These are phyloP conservation scores for Festucalex cinctus DNA, from an alignment of 2,113 vertebrate genomes.

Conservation along the genomic window DNA sequence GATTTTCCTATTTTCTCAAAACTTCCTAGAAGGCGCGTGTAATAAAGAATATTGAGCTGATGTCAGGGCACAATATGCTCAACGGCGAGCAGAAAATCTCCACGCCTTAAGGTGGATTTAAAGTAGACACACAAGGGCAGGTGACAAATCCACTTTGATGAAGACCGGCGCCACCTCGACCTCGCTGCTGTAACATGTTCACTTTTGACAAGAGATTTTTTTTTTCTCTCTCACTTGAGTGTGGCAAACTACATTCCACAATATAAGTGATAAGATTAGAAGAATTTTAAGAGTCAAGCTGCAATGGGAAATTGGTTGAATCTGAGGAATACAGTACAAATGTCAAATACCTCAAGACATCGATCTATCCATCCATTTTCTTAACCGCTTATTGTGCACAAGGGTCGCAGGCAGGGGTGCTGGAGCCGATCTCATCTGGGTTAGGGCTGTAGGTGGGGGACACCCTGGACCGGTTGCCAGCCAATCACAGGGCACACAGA, in stretches of 20 bases:
- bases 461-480: no score
- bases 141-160: constrained; percentile 58
- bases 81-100: constrained; percentile 42
- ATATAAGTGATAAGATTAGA: neutral
- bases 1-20: no score
- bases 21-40: constrained; percentile 36
- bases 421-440: no score
- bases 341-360: neutral
- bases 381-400: no score
- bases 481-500: no score
- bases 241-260: neutral
- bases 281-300: no score
- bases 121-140: constrained; percentile 25
- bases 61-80: constrained; percentile 56
- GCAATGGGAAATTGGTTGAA: no score
- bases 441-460: no score
- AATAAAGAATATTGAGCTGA: constrained; percentile 54
- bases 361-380: no score
- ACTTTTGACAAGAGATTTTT: neutral
- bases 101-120: constrained; percentile 52
- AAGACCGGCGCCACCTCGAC: constrained; percentile 32
- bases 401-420: no score
- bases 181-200: neutral
- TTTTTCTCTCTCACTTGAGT: neutral
- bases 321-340: neutral